Percentiles rank a stretch among this genome's conserved stretches.
phyloP scores from a whole-genome alignment of 2,113 vertebrate species.

The Caloenas nicobarica region DNA sequence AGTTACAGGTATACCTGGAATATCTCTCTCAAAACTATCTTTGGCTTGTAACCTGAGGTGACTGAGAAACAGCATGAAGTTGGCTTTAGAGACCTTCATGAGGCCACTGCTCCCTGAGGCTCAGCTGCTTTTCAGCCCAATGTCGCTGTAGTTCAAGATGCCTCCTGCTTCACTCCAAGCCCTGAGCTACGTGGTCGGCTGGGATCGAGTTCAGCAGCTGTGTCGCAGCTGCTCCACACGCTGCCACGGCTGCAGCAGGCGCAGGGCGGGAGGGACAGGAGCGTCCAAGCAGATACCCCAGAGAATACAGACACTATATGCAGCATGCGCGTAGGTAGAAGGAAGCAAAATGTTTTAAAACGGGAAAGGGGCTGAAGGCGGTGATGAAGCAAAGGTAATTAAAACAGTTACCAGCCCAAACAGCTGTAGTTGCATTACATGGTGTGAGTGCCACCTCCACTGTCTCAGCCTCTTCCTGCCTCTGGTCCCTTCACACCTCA shows the following conservation, averaged over 20 bases:
- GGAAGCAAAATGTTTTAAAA: background rate
- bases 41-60: background rate
- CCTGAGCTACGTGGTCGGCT: rapidly evolving
- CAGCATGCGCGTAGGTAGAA: background rate
- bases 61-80: background rate
- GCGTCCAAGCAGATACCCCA: background rate
- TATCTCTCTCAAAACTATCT: background rate
- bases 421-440: background rate
- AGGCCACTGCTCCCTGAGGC: background rate
- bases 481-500: background rate
- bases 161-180: background rate
- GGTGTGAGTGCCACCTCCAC: background rate
- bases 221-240: background rate
- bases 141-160: background rate
- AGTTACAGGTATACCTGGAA: background rate
- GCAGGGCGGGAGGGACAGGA: background rate
- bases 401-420: background rate
- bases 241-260: background rate
- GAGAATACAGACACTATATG: background rate
- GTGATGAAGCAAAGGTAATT: background rate
- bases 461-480: background rate
- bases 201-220: background rate
- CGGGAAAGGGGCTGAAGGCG: background rate
- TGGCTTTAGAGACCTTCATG: background rate
- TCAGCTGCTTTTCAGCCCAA: background rate